Evolutionary conservation across 2,113 vertebrate species (phyloP), one percentile per base, ranked within the genome.

Genomic region (Oxyruncus cristatus): DNA sequence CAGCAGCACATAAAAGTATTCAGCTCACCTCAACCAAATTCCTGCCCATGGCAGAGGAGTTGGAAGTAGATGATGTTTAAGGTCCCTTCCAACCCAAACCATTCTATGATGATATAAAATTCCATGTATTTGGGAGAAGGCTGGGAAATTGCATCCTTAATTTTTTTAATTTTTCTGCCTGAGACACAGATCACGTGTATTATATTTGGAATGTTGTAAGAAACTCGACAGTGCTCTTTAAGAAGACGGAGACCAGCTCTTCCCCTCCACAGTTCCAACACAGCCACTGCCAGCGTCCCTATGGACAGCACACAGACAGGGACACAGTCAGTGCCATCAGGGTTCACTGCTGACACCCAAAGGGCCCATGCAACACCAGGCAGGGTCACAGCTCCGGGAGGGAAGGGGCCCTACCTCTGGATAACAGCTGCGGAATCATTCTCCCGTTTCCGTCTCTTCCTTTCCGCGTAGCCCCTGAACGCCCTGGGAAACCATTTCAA

Each of bases 391-490:
- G 98, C 97, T 97, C 32, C 2, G 70, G 95, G 97, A 96, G 98
- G 97, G 91, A 78, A 96, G 33, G 93, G 97, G 98, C 97, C 98
- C 98, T 99, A 99, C 99, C 99, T 99, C 98, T 99, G 99, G 92
- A 99, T 99, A 97, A 98, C 88, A 95, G 98, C 97, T 79, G 99
- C 98, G 85, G 98, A 99, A 95, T 99, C 99, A 97, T 98, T 98
- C 95, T 99, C 99, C 96, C 98, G 98, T 98, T 99, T 99, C 97
- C 99, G 98, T 94, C 99, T 99, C 97, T 99, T 99, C 99, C 98
- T 99, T 97, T 99, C 99, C 95, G 99, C 99, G 98, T 98, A 99
- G 98, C 99, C 99, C 93, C 99, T 99, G 98, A 99, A 99, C 70
- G 98, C 99, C 99, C 99, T 99, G 99, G 98, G 98, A 98, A 99